Evolutionary conservation across 2,888 invertebrate genomes (phyloP).

Genomic region (Conomelus anceps): DNA sequence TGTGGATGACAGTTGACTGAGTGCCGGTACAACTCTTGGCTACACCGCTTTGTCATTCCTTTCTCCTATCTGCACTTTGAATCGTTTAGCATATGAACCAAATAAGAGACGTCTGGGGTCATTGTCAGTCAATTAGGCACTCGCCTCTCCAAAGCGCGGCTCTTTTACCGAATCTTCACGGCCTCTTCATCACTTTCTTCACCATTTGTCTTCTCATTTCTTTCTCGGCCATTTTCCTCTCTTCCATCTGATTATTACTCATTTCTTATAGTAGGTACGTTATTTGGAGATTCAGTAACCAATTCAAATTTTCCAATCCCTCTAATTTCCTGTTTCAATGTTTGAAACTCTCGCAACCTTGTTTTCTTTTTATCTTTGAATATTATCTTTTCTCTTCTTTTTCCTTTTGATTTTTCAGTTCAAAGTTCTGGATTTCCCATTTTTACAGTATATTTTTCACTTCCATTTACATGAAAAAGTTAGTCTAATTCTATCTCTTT

Average conservation of each 20-base stretch:
- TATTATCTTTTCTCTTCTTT: too few species aligned
- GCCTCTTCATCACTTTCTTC: not conserved
- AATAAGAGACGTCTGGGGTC: not conserved
- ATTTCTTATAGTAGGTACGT: too few species aligned
- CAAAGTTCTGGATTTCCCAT: too few species aligned
- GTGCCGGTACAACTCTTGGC: not conserved
- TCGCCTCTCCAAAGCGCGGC: not conserved
- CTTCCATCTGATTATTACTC: not conserved
- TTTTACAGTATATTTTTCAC: too few species aligned
- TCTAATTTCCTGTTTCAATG: too few species aligned
- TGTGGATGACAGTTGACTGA: not conserved
- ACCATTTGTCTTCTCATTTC: not conserved
- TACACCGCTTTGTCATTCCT: not conserved
- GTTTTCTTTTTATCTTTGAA: too few species aligned
- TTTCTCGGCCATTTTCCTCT: not conserved
- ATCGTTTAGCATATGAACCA: not conserved
- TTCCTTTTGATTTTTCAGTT: too few species aligned
- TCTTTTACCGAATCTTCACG: not conserved
- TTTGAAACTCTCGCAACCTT: too few species aligned
- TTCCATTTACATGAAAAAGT: too few species aligned
- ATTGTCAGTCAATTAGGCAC: not conserved
- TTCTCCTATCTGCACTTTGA: not conserved
- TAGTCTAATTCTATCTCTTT: not conserved
- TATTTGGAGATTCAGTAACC: too few species aligned
- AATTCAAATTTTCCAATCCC: too few species aligned